These are phyloP conservation scores for Ennomos erosarius DNA, from an alignment of 2,888 invertebrate species.

Conservation along the genomic window DNA sequence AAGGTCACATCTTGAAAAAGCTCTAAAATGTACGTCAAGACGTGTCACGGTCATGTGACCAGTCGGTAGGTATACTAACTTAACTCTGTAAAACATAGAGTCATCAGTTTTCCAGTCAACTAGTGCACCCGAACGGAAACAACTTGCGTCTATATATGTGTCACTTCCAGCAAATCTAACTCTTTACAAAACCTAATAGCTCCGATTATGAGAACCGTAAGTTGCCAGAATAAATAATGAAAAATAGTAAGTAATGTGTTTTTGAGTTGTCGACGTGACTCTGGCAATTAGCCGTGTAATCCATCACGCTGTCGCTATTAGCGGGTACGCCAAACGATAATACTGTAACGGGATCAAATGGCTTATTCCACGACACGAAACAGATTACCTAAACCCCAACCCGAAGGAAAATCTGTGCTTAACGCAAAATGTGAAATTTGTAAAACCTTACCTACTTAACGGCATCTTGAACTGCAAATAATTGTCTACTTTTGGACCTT, in stretches of 20 bases:
- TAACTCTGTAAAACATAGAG: no score
- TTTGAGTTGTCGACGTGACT: conserved; percentile 55
- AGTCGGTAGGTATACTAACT: no score
- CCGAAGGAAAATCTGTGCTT: conserved; percentile 10
- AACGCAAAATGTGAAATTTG: not conserved
- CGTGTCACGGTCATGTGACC: no score
- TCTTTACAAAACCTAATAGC: conserved; percentile 52
- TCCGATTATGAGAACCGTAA: conserved; percentile 58
- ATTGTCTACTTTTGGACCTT: no score
- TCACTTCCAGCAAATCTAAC: conserved; percentile 46
- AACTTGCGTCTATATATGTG: not conserved
- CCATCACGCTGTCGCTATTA: conserved; percentile 62
- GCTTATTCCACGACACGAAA: conserved; percentile 18
- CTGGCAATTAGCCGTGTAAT: conserved; percentile 64
- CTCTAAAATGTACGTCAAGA: no score
- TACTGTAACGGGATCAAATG: conserved; percentile 19
- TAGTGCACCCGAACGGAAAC: no score
- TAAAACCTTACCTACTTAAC: not conserved
- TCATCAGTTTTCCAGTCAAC: no score
- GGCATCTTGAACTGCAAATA: no score
- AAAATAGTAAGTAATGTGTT: conserved; percentile 69
- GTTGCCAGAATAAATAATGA: conserved; percentile 68
- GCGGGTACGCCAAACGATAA: conserved; percentile 24
- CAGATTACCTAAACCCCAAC: conserved; percentile 16
- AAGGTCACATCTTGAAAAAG: no score